Percentiles rank a stretch among this genome's conserved stretches.
Conservation (phyloP, 2,888 invertebrate genomes). For the Sphaerophoria rueppellii region DNA sequence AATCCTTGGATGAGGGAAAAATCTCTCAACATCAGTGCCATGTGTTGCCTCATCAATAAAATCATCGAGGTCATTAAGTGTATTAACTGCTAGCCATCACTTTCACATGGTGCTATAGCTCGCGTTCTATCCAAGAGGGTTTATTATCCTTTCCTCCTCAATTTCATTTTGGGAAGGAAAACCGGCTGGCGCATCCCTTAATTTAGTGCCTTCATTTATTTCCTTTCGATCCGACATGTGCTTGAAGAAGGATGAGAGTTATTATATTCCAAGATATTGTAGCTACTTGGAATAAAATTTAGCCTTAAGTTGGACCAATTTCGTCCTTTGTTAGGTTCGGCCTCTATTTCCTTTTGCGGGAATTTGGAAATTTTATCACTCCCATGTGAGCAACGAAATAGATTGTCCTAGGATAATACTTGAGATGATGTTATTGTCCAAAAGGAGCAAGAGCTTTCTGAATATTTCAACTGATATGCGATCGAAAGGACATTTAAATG, state of each 20-base stretch:
- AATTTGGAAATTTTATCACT: conserved; percentile 44
- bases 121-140: conserved; percentile 40
- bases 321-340: conserved; percentile 30
- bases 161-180: conserved; percentile 32
- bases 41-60: conserved; percentile 81
- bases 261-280: conserved; percentile 34
- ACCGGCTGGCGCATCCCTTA: conserved; percentile 71
- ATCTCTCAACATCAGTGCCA: conserved; percentile 75
- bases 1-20: conserved; percentile 55
- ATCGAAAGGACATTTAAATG: conserved; percentile 62
- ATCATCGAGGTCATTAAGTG: conserved; percentile 82
- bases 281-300: conserved; percentile 22
- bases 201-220: conserved; percentile 74
- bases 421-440: conserved; percentile 64
- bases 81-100: conserved; percentile 81
- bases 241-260: conserved; percentile 20
- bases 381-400: conserved; percentile 47
- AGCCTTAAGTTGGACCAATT: conserved; percentile 49
- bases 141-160: conserved; percentile 26
- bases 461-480: conserved; percentile 69
- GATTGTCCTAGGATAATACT: conserved; percentile 59
- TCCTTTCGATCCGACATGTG: conserved; percentile 57
- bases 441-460: conserved; percentile 30
- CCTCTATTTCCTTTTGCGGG: conserved; percentile 8
- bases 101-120: conserved; percentile 78